Base-by-base conservation (phyloP, 2,888 invertebrate species). In the Piscicola geometra region DNA sequence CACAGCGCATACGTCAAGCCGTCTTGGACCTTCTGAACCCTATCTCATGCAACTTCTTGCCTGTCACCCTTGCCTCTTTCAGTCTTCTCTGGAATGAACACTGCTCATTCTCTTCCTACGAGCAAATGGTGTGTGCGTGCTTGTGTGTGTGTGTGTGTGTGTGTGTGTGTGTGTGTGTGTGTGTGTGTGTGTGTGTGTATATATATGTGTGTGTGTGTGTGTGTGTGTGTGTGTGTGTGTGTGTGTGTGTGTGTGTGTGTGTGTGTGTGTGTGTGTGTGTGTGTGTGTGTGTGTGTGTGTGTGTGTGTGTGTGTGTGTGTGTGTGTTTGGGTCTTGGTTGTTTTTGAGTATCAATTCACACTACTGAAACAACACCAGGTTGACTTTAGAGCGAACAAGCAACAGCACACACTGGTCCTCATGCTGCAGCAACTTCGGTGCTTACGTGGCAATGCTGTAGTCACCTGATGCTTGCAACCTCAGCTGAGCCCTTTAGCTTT, bases 1-100 rank as follows among this genome's bases (percentile, higher is more conserved):
- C 60, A 56, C 60, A 91, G 84, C 88, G 90, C 79, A 90, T 93
- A 18, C 90, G 91, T 78, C 91, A 92, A 81, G 90, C 92, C 81
- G 87, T 94, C 70, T 86, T 93, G 81, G 92, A 92, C 83, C 90
- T 93, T 80, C 85, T 94, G 2, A 92, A 92, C 81, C 93, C 93
- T 0, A 90, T 94, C 71, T 91, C 92, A 9, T 89, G 91, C 75
- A 90, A 90, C 81, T 91, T 91, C 83, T 87, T 93, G 82, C 92
- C 93, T 0, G 88, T 92, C 79, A 91, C 93, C 80, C 90, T 94
- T 80, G 90, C 91, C 1, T 91, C 92, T 79, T 89, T 93, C 56
- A 89, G 92, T 0, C 88, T 90, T 56, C 86, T 93, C 60, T 94
- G 93, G 93, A 90, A 91, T 82, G 90, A 93, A 80, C 81, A 35